Conservation (phyloP, 2,113 vertebrate genomes). For the Parotia lawesii region DNA sequence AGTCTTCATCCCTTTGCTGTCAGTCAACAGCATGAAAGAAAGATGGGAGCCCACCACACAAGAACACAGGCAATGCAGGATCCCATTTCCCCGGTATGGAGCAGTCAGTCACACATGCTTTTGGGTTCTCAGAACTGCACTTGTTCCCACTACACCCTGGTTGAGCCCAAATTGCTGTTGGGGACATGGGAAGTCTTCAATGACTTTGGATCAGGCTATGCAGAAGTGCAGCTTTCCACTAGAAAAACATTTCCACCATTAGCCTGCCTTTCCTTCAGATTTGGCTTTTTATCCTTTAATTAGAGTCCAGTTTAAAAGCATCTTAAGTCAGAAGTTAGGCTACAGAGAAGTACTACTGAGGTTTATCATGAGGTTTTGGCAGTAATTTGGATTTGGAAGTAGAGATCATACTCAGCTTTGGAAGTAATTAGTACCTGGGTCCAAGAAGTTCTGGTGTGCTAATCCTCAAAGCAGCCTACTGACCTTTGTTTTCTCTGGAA, state of each 20-base stretch:
- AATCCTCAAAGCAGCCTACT: conserved; percentile 38
- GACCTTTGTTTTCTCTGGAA: conserved; percentile 57
- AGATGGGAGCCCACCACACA: neutral
- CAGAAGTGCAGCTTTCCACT: neutral
- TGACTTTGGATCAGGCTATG: neutral
- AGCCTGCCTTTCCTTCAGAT: neutral
- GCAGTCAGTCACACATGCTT: neutral
- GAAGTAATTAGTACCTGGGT: conserved; percentile 30
- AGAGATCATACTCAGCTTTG: conserved; percentile 14
- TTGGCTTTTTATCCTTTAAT: neutral
- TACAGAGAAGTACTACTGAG: neutral
- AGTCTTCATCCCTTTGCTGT: neutral
- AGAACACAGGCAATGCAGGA: neutral
- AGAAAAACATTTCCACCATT: neutral
- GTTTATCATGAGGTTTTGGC: conserved; percentile 28
- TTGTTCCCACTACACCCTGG: neutral
- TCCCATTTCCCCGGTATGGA: neutral
- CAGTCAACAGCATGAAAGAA: neutral
- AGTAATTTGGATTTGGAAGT: conserved; percentile 9
- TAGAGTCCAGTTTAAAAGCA: neutral
- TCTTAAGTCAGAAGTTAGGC: neutral
- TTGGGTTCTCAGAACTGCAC: neutral
- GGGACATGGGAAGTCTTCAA: neutral
- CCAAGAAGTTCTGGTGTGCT: conserved; percentile 53
- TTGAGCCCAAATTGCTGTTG: neutral